Evolutionary conservation across 2,113 vertebrate genomes (phyloP).

Genomic region (Galbula dea): DNA sequence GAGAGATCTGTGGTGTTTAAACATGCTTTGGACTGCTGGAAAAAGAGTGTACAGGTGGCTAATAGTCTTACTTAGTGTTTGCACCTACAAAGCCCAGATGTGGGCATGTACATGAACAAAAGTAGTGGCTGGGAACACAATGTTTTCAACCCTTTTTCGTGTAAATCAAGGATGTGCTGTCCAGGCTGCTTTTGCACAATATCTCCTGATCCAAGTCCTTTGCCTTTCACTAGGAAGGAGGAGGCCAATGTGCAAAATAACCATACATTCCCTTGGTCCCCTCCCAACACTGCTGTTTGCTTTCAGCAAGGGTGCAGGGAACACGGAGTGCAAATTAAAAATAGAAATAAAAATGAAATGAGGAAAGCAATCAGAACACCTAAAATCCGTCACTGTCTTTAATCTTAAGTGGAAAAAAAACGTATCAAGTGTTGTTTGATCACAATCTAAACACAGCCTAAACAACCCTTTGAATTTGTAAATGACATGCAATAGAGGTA

Average conservation of each 20-base stretch:
- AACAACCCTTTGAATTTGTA: conserved; percentile 64
- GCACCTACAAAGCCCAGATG: not conserved
- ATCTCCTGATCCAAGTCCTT: not conserved
- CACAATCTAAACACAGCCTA: conserved; percentile 55
- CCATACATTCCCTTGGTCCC: not conserved
- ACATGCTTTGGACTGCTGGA: fast-evolving
- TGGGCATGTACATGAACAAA: fast-evolving
- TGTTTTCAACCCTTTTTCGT: not conserved
- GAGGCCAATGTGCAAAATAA: fast-evolving
- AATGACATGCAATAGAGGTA: conserved; percentile 53
- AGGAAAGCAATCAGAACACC: conserved; percentile 43
- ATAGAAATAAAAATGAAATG: not conserved
- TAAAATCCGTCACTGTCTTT: conserved; percentile 49
- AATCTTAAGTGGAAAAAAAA: conserved; percentile 3
- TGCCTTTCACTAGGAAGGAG: not conserved
- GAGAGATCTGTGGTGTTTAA: not conserved
- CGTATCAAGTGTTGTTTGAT: conserved; percentile 47
- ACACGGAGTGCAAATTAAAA: conserved; percentile 1
- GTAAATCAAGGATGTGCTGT: not conserved
- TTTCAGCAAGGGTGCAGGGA: not conserved
- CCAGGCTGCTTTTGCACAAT: not conserved
- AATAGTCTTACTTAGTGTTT: not conserved
- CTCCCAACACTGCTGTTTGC: not conserved
- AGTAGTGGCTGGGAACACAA: not conserved
- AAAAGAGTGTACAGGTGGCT: not conserved